Base-by-base conservation (phyloP, 2,888 invertebrate genomes). In the Nebria salina region DNA sequence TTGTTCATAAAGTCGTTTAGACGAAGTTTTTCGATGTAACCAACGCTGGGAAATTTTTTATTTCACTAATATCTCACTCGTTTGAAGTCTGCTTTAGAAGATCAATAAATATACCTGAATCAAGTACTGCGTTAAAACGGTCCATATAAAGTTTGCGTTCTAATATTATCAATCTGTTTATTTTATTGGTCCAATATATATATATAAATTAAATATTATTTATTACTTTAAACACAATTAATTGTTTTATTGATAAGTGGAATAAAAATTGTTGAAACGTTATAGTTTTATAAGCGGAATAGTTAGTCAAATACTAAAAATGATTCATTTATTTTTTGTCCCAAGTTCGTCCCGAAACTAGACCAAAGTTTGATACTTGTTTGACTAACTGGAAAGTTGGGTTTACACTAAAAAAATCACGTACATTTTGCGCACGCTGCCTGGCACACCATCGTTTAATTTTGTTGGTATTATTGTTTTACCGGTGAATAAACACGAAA, bases 81-180 rank as follows among this genome's bases (percentile, higher is more conserved):
- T 76, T 81, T 81, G 66, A 81, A 81, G 76, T 81, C 72, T 72
- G 81, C 81, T 81, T 81, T 81, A 81, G 43, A 72, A 81, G 76
- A 81, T 81, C 81, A 81, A 81, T 81, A 81, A 81, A 26, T 26
- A 73, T 70, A 76, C 76, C 81, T 72, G 72, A 72, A 81, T 75
- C 76, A 81, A 81, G 81, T 76, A 76, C 81, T 76, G 81, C 81
- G 76, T 81, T 81, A 81, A 81, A 76, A 81, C 65, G 81, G 81
- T 81, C 76, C 76, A 81, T 81, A 72, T 74, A 81, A 81, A 81
- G 72, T 81, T 81, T 65, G 79, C 76, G 42, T 81, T 20, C 76
- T 76, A 34, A 81, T 72, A 81, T 68, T 34, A 78, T 75, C 76
- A 81, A 76, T 42, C n/a, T 73, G 73, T 73, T 20, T 54, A 81